Conservation (phyloP, 2,797 vertebrate species). For the Margarornis squamiger region DNA sequence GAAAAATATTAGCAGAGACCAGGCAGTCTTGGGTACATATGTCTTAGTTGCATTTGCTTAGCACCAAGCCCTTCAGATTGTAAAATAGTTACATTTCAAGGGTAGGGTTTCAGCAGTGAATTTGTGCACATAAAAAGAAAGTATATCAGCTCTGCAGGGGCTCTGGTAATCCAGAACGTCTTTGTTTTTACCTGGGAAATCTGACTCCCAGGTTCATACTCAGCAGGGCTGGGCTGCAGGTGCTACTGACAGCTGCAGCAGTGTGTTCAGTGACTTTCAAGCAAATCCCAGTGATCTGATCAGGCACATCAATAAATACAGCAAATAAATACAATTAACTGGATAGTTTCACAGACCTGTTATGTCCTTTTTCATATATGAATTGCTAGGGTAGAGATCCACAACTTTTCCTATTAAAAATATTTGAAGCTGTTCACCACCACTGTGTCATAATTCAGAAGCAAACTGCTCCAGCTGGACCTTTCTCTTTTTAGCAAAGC, state of each 20-base stretch:
- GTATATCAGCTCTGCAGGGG: not conserved
- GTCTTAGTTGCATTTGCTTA: not conserved
- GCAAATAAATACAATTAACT: not conserved
- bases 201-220: fast-evolving
- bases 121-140: not conserved
- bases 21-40: not conserved
- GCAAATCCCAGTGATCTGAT: not conserved
- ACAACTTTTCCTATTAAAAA: not conserved
- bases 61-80: not conserved
- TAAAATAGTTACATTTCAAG: not conserved
- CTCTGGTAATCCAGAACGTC: not conserved
- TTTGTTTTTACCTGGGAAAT: not conserved
- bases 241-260: not conserved
- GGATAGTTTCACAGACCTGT: not conserved
- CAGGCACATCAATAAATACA: not conserved
- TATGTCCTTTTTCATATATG: not conserved
- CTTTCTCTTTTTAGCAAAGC: not conserved
- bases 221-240: not conserved
- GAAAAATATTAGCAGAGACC: not conserved
- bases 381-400: not conserved
- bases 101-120: not conserved
- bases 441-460: not conserved
- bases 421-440: not conserved
- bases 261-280: fast-evolving
- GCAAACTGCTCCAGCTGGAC: not conserved